phyloP scores from a whole-genome alignment of 2,888 invertebrate genomes.

The Coleophora flavipennella region DNA sequence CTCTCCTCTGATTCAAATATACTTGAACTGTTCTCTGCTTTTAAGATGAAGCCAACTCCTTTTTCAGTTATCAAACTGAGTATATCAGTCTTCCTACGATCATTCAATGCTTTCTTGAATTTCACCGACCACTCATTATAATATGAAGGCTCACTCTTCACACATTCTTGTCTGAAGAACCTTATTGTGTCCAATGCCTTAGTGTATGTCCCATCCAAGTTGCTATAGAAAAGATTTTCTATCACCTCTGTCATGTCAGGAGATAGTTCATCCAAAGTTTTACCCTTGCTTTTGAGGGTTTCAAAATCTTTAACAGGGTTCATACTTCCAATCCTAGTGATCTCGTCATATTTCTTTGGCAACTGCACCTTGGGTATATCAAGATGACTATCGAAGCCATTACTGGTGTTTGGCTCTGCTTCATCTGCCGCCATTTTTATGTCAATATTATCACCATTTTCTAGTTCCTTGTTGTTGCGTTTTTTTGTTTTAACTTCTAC shows the following conservation, averaged over 20 bases:
- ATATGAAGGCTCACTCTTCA: slow-evolving; percentile 36
- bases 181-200: slow-evolving; percentile 48
- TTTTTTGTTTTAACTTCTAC: slow-evolving; percentile 27
- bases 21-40: slow-evolving; percentile 47
- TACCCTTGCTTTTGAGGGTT: slow-evolving; percentile 49
- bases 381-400: slow-evolving; percentile 13
- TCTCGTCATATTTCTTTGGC: slow-evolving; percentile 24
- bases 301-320: slow-evolving; percentile 75
- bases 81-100: slow-evolving; percentile 36
- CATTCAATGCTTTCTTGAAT: slow-evolving; percentile 39
- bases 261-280: slow-evolving; percentile 33
- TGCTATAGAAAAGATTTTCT: slow-evolving; percentile 46
- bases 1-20: slow-evolving; percentile 34
- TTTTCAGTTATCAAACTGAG: slow-evolving; percentile 36
- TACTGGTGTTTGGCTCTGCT: slow-evolving; percentile 12
- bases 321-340: slow-evolving; percentile 68
- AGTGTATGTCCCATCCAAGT: slow-evolving; percentile 45
- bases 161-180: slow-evolving; percentile 47
- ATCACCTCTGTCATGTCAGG: slow-evolving; percentile 48
- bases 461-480: slow-evolving; percentile 9
- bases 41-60: slow-evolving; percentile 44
- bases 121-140: slow-evolving; percentile 56
- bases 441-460: slow-evolving; percentile 6
- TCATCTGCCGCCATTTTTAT: slow-evolving; percentile 5
- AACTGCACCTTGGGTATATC: slow-evolving; percentile 39